Percentiles rank a stretch among this genome's conserved stretches.
Conservation (phyloP, 1,140 invertebrate genomes). For the Trichonephila clavata region DNA sequence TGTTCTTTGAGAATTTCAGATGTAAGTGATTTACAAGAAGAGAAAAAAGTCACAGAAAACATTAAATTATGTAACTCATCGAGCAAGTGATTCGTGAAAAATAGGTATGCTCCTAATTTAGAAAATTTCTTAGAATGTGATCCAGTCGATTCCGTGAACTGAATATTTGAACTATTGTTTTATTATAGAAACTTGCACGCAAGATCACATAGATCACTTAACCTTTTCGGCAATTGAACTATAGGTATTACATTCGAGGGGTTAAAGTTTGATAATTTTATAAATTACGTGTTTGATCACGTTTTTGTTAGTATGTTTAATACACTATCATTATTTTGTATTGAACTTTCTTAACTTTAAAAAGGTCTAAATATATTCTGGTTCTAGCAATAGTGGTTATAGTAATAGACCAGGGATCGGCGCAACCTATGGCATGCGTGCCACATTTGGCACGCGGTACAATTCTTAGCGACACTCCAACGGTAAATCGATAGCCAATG, state of each 20-base stretch:
- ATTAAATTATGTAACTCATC: background rate
- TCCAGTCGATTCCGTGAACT: background rate
- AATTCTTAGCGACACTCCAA: no score
- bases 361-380: no score
- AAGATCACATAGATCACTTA: background rate
- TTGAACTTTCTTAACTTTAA: no score
- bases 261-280: no score
- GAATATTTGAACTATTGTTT: background rate
- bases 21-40: background rate
- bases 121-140: conserved; percentile 2
- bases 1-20: background rate
- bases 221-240: background rate
- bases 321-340: background rate
- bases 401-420: no score
- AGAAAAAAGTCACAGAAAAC: background rate
- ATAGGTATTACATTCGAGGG: no score
- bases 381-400: no score
- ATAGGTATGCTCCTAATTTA: background rate
- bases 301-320: background rate
- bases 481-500: no score
- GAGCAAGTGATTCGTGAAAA: background rate
- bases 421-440: no score
- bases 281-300: background rate
- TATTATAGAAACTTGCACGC: background rate
- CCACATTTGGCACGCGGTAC: no score